Evolutionary conservation across 2,797 vertebrate genomes (phyloP).

Genomic region (Percopsis omiscomaycus): DNA sequence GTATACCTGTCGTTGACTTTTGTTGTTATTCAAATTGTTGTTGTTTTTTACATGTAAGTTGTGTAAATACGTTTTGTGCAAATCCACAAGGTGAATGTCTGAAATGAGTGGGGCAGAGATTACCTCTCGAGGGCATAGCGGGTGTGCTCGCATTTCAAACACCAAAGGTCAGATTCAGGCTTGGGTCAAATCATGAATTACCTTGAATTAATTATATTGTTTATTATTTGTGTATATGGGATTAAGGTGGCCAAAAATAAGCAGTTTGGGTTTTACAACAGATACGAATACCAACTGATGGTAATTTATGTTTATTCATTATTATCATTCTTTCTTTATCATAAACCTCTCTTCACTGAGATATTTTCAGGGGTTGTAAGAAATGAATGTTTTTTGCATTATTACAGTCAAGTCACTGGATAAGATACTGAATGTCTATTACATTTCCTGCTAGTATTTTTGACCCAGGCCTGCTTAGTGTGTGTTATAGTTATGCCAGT

Average conservation of each 20-base stretch:
- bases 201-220: too few species aligned
- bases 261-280: too few species aligned
- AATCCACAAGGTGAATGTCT: slow-evolving; percentile 60
- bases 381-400: slow-evolving; percentile 21
- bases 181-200: slow-evolving; percentile 14
- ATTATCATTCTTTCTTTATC: too few species aligned
- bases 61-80: slow-evolving; percentile 59
- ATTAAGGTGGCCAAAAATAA: too few species aligned
- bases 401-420: slow-evolving; percentile 39
- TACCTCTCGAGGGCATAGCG: slow-evolving; percentile 24
- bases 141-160: background rate
- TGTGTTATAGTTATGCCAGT: too few species aligned
- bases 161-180: background rate
- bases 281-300: background rate
- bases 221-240: too few species aligned
- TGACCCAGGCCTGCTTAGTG: slow-evolving; percentile 33
- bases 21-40: slow-evolving; percentile 5
- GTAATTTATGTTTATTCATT: too few species aligned
- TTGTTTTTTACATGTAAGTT: slow-evolving; percentile 46
- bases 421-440: background rate
- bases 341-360: background rate
- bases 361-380: slow-evolving; percentile 50
- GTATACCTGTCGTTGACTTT: slow-evolving; percentile 36
- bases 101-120: slow-evolving; percentile 46
- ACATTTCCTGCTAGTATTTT: slow-evolving; percentile 21